Evolutionary conservation across 2,113 vertebrate genomes (phyloP), one percentile per base, ranked within the genome.

Genomic region (Seriola quinqueradiata): DNA sequence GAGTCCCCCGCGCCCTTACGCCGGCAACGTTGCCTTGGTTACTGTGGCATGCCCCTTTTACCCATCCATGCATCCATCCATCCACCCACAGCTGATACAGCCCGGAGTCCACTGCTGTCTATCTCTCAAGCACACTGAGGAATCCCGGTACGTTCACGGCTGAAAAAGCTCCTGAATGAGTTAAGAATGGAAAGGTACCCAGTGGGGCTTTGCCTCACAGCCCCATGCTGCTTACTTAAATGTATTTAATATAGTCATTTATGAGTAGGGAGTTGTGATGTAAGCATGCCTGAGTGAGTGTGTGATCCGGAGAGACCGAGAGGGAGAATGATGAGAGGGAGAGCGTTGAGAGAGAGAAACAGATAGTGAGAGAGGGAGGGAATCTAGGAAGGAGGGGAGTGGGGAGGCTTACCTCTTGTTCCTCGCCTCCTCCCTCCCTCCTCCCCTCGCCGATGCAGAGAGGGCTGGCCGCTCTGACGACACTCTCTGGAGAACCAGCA

Each of bases 401-500:
- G 61, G 67, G 85, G 73, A 84, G 83, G 94, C 93, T 96, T 94
- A 96, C 95, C 95, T 96, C 93, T 89, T 86, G 85, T 83, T 90
- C 83, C 77, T 88, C 19, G 88, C 79, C 79, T 92, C 89, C 64
- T 85, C 87, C 23, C 83, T 92, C 77, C 91, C 92, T 75, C 91
- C 92, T 92, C 93, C 92, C 75, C 86, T 92, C 21, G 66, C 83
- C 8, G 87, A 89, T 38, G 95, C 88, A 17, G 92, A 79, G 92
- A 95, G 96, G 95, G 96, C 91, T 85, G 96, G 94, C 93, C 94
- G 93, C 68, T 94, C 88, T 96, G 96, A 95, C 93, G 91, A 96
- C 95, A 96, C 95, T 91, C 95, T 97, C 96, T 95, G 96, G 95
- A 97, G 95, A 90, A 97, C 95, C 91, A 98, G 95, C 86, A 97